These are phyloP conservation scores for Drosophila dunni DNA, from an alignment of 1,140 invertebrate genomes.

Conservation along the genomic window DNA sequence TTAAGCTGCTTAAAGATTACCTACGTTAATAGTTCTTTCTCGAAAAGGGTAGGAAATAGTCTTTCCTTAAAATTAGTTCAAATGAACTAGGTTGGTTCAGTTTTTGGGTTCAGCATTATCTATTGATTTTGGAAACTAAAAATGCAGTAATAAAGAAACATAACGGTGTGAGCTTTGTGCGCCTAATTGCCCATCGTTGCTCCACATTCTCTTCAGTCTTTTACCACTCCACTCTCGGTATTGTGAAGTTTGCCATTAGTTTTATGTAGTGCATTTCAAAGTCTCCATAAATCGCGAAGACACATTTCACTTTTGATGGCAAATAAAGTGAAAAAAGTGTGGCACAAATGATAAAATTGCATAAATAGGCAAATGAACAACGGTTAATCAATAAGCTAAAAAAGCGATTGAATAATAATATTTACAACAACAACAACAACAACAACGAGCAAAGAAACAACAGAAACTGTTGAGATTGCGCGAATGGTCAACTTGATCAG, in stretches of 20 bases:
- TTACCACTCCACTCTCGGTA: no score
- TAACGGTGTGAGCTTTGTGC: no score
- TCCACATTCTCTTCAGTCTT: no score
- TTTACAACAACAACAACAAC: constrained; percentile 40
- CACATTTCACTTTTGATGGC: constrained; percentile 30
- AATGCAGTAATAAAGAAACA: no score
- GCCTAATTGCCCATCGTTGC: no score
- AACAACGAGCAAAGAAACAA: constrained; percentile 4
- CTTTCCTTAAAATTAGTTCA: no score
- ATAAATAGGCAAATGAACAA: constrained; percentile 81
- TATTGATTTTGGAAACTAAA: no score
- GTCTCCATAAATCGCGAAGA: background rate
- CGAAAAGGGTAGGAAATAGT: no score
- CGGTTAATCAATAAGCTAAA: constrained; percentile 78
- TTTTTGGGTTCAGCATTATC: no score
- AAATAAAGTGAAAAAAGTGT: constrained; percentile 28
- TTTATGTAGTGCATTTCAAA: constrained; percentile 32
- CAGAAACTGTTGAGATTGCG: constrained; percentile 27
- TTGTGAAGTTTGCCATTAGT: background rate
- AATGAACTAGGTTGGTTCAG: no score
- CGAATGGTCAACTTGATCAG: constrained; percentile 40
- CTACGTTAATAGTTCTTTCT: no score
- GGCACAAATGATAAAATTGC: constrained; percentile 66
- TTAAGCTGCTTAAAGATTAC: no score
- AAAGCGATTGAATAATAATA: constrained; percentile 74